Conservation (phyloP, 2,888 invertebrate genomes). For the Crioceris asparagi region DNA sequence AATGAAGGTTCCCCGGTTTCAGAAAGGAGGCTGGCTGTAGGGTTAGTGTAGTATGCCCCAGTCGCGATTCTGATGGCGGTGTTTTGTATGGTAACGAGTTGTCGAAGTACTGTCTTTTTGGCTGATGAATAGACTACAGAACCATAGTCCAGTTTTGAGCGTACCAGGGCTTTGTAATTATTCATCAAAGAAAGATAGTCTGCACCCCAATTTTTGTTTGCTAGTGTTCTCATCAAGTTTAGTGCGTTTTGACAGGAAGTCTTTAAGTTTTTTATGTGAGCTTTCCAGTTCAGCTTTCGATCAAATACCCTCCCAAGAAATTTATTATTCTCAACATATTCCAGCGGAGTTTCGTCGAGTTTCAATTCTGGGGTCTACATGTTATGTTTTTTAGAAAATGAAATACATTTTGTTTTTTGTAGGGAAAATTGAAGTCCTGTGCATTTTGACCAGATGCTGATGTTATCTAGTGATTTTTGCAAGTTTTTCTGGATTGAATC, state of each 20-base stretch:
- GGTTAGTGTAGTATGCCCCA: no score
- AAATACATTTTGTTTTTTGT: background rate
- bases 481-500: background rate
- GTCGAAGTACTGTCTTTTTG: constrained; percentile 1
- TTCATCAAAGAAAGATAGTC: constrained; percentile 1
- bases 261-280: background rate
- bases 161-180: background rate
- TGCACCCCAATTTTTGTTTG: background rate
- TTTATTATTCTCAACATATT: no score
- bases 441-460: background rate
- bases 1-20: no score
- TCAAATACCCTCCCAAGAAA: constrained; percentile 1
- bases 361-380: no score
- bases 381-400: background rate
- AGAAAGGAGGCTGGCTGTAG: no score
- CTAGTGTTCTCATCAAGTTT: background rate
- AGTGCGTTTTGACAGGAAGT: background rate
- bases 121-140: constrained; percentile 2
- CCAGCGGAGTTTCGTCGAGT: no score
- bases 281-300: background rate
- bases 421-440: background rate
- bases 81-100: constrained; percentile 3
- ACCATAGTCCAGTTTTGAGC: constrained; percentile 1
- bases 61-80: constrained; percentile 3
- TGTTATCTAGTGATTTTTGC: background rate